Evolutionary conservation across 2,888 invertebrate species (phyloP), one percentile per base, ranked within the genome.

Genomic region (Uloborus plumipes): DNA sequence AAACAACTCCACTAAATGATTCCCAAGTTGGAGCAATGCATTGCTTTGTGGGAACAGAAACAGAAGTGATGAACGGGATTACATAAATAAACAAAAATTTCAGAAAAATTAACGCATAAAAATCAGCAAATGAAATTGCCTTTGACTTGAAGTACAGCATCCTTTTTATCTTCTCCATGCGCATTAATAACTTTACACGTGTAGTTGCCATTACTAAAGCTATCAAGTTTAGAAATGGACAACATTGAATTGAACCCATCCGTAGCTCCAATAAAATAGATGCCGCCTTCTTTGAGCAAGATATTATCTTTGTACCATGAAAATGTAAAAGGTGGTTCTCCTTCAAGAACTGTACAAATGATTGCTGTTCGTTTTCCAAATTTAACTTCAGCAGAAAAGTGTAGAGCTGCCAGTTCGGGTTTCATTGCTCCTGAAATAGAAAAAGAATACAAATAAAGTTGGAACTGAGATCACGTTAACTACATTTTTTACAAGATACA

Each of bases 301-400:
- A 47, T 15, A 13, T 79, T 82, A 69, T 85, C 76, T 70, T 84
- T 85, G 18, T 31, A 51, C 86, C 85, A 86, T 6, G 51, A 18
- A 58, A 85, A 84, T 0, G 39, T 16, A 9, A 85, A 78, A 6
- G 85, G 86, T 15, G 72, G 62, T 13, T 71, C 64, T 2, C 85
- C 85, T 15, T 83, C 73, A 6, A 80, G 53, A 7, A 81, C 82
- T 0, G 70, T 39, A 65, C 83, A 77, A 31, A 55, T 22, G 6
- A 84, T 59, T 2, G 58, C 76, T 2, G 64, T 61, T 9, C 75
- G 26, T 16, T 65, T 20, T 2, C 80, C 84, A 4, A 22, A 20
- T 3, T 51, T 50, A 1, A 84, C 2, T 26, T 79, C 67, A 0
- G 55, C 74, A 15, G 79, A 55, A 51, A 84, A 84, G 6, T 74